Evolutionary conservation across 2,888 invertebrate species (phyloP), one percentile per base, ranked within the genome.

Genomic region (Melieria crassipennis): DNA sequence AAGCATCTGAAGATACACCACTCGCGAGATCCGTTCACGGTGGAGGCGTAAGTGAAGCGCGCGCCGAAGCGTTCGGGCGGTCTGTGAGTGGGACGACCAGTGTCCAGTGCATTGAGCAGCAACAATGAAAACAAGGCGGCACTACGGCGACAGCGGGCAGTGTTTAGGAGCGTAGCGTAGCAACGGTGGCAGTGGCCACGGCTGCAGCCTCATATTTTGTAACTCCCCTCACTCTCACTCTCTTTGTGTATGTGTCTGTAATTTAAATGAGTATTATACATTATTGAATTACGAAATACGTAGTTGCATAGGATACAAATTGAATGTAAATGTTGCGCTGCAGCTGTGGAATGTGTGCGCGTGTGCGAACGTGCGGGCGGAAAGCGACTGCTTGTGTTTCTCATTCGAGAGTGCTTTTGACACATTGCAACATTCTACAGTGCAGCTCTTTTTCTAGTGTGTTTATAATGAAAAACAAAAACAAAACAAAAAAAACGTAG

Each of bases 1-100:
- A 95, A 95, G 85, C 95, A 96, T 86, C 90, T 95, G 72, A 92
- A 93, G 87, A 95, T 95, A 79, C 96, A 96, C 86, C 95, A 95
- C 87, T 94, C 95, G 66, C 88, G 95, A 67, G 95, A 95, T 85
- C 93, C 94, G 52, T 92, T 95, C 76, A 94, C 93, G 77, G 94
- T 94, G 7, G 96, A 95, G 89, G 88, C 84, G 72, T 86, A 86
- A 83, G 57, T 50, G 16, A 47, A 30, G 30, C 30, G 30, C 30
- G 30, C 30, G 30, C 30, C 30, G 30, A 30, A 30, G 30, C 16
- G 16, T 16, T 16, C 16, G 16, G 1, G 16, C 30, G 30, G 30
- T 30, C 30, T 30, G 30, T 30, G 30, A 30, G 30, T 30, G 30
- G 30, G 2, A 0, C 30, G 30, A 30, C 30, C 30, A 30, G 30